Percentiles rank a stretch among this genome's conserved stretches.
Conservation (phyloP, 1,140 invertebrate species). For the Nautilus pompilius region DNA sequence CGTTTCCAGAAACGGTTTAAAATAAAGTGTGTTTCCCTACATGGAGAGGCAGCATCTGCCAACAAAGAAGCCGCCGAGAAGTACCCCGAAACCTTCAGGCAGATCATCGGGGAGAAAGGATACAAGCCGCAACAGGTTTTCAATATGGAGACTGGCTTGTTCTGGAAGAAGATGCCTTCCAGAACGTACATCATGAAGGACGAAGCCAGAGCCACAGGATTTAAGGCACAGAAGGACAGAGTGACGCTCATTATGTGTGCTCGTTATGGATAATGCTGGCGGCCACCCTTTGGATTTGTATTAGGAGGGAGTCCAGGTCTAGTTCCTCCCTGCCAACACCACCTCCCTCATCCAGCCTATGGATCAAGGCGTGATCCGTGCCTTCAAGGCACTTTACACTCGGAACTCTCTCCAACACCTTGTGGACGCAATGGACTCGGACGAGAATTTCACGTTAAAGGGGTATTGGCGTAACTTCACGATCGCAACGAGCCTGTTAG, state of each 20-base stretch:
- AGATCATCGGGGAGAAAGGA: not conserved
- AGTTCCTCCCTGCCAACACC: not conserved
- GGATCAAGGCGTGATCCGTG: not conserved
- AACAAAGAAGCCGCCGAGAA: not conserved
- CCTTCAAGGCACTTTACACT: not conserved
- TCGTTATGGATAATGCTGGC: not conserved
- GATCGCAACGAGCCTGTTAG: not conserved
- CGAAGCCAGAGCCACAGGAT: not conserved
- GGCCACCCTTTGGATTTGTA: not conserved
- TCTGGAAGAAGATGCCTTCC: not conserved
- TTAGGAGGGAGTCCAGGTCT: not conserved
- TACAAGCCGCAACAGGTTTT: not conserved
- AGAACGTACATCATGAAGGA: not conserved
- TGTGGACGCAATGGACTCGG: not conserved
- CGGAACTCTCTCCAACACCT: not conserved
- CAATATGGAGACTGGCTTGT: not conserved
- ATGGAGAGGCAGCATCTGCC: not conserved
- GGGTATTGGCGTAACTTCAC: not conserved
- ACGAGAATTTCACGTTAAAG: not conserved
- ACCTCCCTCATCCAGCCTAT: not conserved
- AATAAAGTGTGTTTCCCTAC: not conserved
- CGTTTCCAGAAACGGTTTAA: not conserved
- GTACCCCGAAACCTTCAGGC: not conserved
- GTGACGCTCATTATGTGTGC: not conserved
- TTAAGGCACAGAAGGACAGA: not conserved